Percentiles rank a stretch among this genome's conserved stretches.
These are phyloP conservation scores for Spea bombifrons DNA, from an alignment of 2,113 vertebrate genomes.

Conservation along the genomic window DNA sequence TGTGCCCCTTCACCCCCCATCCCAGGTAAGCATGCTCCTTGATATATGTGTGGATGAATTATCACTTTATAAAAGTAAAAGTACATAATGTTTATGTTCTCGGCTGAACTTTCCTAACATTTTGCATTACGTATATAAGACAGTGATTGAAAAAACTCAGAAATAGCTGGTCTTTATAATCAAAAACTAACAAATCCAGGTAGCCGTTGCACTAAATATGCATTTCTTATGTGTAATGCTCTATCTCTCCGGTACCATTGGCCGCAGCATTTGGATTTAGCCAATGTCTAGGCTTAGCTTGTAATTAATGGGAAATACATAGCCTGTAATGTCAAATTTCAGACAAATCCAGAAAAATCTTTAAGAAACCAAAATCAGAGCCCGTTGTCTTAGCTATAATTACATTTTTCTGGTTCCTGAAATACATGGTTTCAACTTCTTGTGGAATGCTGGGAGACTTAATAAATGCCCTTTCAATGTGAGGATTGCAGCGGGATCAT, in stretches of 20 bases:
- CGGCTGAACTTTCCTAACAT: too few species aligned
- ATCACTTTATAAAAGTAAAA: too few species aligned
- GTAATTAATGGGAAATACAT: slow-evolving; percentile 1
- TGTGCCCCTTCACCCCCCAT: too few species aligned
- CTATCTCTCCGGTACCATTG: background rate
- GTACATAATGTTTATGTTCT: too few species aligned
- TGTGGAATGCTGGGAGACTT: background rate
- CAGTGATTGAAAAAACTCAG: background rate
- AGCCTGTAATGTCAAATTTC: slow-evolving; percentile 7
- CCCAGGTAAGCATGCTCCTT: too few species aligned
- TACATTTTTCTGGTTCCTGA: slow-evolving; percentile 3
- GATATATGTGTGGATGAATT: too few species aligned
- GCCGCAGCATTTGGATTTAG: background rate
- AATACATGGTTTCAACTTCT: background rate
- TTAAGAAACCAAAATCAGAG: slow-evolving; percentile 13
- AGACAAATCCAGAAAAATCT: slow-evolving; percentile 11
- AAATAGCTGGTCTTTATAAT: slow-evolving; percentile 7
- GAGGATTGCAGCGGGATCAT: slow-evolving; percentile 3
- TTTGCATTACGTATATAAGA: background rate
- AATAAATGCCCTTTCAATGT: slow-evolving; percentile 14
- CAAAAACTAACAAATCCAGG: background rate
- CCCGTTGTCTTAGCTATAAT: slow-evolving; percentile 17
- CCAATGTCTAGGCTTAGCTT: background rate
- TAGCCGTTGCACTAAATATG: background rate
- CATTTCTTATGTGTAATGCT: background rate